Base-by-base conservation (phyloP, 2,113 vertebrate genomes). In the Philantomba maxwellii region DNA sequence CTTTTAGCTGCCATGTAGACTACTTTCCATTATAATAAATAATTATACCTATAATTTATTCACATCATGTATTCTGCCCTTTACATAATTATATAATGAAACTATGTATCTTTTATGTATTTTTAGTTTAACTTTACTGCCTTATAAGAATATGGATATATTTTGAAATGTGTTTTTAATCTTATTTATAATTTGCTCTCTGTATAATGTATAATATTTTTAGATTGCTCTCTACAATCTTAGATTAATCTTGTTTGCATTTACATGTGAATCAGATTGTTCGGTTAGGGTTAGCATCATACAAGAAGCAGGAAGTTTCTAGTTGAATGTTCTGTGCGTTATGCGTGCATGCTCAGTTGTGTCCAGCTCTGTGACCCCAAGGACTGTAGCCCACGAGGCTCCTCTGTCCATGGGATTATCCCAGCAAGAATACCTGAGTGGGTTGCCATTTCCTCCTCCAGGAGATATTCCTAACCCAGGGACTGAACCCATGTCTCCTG, bases 201-300 rank as follows among this genome's bases (percentile, higher is more conserved):
- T 92, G 58, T 85, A 81, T 91, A 89, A 60, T 87, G 62, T 43
- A 33, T 78, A 83, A 36, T 10, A 95, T 75, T 92, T 93, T 92
- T 92, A 96, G 51, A 51, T 91, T 73, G 45, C 3, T 87, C 39
- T 91, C 2, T 62, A 23, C 82, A 70, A 36, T 36, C 82, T 70
- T 89, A 88, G 87, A 58, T 87, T 96, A 82, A 96, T 83, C 83
- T 94, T 96, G 36, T 94, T 86, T 95, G 77, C n/a, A 89, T 95
- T 96, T 84, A 3, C 96, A 43, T 92, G 83, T 78, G 92, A 95
- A 96, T 95, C 28, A 92, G 81, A 45, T 93, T 85, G 47, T 90
- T 97, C 95, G 92, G 94, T 93, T 95, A 96, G 66, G 66, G n/a
- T 91, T 95, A 96, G 45, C 39, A 80, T 87, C 82, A 95, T 92